Conservation (phyloP, 2,888 invertebrate species). For the Amiota communis region DNA sequence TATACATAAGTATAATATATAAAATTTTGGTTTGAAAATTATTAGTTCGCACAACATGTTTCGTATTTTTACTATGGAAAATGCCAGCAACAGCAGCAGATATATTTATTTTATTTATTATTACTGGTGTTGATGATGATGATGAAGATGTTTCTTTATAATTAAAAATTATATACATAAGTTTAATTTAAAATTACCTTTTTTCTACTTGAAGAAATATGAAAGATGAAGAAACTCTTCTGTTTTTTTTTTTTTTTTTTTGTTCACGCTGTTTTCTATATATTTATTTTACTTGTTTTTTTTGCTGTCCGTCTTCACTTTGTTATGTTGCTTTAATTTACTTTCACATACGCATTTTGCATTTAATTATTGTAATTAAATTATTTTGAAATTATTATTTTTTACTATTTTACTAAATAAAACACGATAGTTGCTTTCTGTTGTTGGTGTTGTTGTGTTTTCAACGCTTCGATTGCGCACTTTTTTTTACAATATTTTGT, state of each 20-base stretch:
- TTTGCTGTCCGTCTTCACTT: neutral
- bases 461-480: constrained; percentile 56
- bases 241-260: constrained; percentile 25
- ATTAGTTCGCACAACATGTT: too few relatives aligned
- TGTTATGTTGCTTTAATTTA: constrained; percentile 43
- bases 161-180: too few relatives aligned
- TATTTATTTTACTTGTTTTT: neutral
- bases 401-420: constrained; percentile 17
- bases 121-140: too few relatives aligned
- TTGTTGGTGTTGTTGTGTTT: constrained; percentile 44
- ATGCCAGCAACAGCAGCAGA: too few relatives aligned
- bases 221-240: neutral
- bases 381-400: neutral
- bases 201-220: constrained; percentile 2
- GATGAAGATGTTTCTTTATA: too few relatives aligned
- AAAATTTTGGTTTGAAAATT: too few relatives aligned
- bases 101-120: too few relatives aligned
- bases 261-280: constrained; percentile 33
- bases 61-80: too few relatives aligned
- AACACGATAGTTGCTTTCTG: constrained; percentile 3
- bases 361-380: constrained; percentile 49
- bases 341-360: constrained; percentile 59
- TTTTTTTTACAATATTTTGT: too few relatives aligned
- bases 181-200: neutral
- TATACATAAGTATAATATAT: too few relatives aligned